A percentile compares a stretch with the other conserved stretches of the same genome.
phyloP scores from a whole-genome alignment of 1,140 invertebrate genomes.

The Neodiprion fabricii region DNA sequence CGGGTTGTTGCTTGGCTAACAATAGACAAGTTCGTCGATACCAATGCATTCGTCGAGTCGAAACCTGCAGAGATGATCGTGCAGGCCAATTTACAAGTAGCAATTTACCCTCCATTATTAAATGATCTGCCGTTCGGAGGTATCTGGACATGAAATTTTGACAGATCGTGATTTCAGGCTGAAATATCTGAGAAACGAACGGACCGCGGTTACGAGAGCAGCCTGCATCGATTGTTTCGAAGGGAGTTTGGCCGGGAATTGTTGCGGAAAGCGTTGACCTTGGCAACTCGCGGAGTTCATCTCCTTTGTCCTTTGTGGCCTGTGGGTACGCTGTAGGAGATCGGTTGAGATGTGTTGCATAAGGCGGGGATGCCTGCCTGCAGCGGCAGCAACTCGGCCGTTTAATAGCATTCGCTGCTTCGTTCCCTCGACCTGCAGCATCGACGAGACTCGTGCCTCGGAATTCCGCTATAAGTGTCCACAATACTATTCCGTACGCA shows the following conservation, averaged over 20 bases:
- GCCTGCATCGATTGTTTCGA: neutral
- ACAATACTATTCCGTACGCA: conserved; percentile 5
- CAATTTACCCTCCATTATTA: too few relatives aligned
- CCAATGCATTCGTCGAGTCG: too few relatives aligned
- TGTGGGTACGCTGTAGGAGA: neutral
- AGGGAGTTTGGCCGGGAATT: neutral
- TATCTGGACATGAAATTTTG: too few relatives aligned
- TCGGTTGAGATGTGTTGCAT: neutral
- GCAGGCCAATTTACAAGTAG: too few relatives aligned
- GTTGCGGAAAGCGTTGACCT: neutral
- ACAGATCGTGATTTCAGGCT: too few relatives aligned
- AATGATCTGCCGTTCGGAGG: too few relatives aligned
- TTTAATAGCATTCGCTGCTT: neutral
- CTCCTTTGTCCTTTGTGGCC: neutral
- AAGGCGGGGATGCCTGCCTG: neutral
- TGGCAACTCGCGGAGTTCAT: neutral
- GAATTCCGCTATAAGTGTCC: neutral
- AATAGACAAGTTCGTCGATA: too few relatives aligned
- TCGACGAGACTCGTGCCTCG: neutral
- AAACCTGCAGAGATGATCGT: too few relatives aligned
- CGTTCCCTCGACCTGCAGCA: neutral
- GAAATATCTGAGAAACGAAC: too few relatives aligned
- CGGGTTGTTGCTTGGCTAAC: too few relatives aligned
- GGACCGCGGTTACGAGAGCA: neutral
- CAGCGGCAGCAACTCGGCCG: neutral